A percentile compares a stretch with the other conserved stretches of the same genome.
These are phyloP conservation scores for Isoperla grammatica DNA, from an alignment of 2,888 invertebrate genomes.

Conservation along the genomic window DNA sequence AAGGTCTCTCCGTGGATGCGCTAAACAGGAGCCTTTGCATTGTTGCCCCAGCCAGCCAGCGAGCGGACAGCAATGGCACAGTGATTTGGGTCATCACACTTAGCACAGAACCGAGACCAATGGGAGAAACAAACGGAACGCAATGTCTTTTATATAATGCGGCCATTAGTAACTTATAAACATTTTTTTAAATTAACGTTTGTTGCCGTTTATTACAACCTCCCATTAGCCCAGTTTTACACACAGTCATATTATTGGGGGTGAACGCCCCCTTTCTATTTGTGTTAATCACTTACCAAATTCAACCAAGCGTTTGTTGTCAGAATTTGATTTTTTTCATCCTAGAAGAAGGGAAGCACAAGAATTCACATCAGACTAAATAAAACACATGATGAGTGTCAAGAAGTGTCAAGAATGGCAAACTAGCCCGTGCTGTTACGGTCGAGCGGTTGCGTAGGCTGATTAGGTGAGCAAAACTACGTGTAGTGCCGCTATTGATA, in stretches of 20 bases:
- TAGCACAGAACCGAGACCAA: conserved; percentile 6
- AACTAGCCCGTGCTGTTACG: no score
- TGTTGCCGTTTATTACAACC: not conserved
- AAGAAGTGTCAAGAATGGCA: no score
- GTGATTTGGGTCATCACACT: conserved; percentile 1
- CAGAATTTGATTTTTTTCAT: conserved; percentile 99
- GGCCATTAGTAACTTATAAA: not conserved
- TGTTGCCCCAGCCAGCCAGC: conserved; percentile 20
- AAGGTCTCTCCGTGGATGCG: not conserved
- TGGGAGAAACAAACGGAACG: not conserved
- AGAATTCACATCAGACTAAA: no score
- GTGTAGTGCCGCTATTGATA: no score
- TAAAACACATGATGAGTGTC: conserved; percentile 40
- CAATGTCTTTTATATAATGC: not conserved
- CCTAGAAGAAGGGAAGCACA: conserved; percentile 72
- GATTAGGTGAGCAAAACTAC: no score
- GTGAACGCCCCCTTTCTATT: not conserved
- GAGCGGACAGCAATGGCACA: conserved; percentile 22
- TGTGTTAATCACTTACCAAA: conserved; percentile 75
- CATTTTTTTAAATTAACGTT: not conserved
- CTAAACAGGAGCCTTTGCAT: conserved; percentile 16
- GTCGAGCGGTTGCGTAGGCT: no score
- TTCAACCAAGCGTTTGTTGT: conserved; percentile 98
- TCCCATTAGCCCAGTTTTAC: not conserved
- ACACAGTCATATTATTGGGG: not conserved